Conservation (phyloP, 2,888 invertebrate species). For the Thysanoteuthis rhombus region DNA sequence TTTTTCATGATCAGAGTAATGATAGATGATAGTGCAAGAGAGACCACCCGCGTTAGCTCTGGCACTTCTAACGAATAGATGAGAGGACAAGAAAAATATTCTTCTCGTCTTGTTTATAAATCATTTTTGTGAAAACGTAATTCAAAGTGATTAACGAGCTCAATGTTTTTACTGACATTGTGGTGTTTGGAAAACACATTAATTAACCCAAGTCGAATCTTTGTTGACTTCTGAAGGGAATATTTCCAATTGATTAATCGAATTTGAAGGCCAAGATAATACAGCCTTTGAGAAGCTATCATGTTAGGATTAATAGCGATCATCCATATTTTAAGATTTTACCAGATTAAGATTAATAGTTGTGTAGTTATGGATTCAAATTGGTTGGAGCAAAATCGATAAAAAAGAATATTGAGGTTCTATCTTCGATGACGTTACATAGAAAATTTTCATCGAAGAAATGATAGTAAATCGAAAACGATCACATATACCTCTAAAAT, state of each 20-base stretch:
- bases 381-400: neutral
- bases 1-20: too few species aligned
- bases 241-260: neutral
- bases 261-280: neutral
- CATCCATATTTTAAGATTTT: neutral
- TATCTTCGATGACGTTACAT: too few species aligned
- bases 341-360: neutral
- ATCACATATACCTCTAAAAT: too few species aligned
- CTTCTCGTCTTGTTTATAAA: neutral
- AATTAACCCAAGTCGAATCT: neutral
- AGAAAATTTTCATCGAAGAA: too few species aligned
- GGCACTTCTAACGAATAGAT: neutral
- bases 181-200: neutral
- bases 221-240: neutral
- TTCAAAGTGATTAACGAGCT: neutral
- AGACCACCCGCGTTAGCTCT: too few species aligned
- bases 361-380: neutral
- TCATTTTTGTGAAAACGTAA: neutral
- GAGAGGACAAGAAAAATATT: neutral
- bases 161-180: neutral
- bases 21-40: too few species aligned
- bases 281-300: neutral
- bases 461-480: too few species aligned
- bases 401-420: neutral
- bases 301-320: neutral